A percentile compares a stretch with the other conserved stretches of the same genome.
Conservation (phyloP, 2,113 vertebrate genomes). For the Candoia aspera region DNA sequence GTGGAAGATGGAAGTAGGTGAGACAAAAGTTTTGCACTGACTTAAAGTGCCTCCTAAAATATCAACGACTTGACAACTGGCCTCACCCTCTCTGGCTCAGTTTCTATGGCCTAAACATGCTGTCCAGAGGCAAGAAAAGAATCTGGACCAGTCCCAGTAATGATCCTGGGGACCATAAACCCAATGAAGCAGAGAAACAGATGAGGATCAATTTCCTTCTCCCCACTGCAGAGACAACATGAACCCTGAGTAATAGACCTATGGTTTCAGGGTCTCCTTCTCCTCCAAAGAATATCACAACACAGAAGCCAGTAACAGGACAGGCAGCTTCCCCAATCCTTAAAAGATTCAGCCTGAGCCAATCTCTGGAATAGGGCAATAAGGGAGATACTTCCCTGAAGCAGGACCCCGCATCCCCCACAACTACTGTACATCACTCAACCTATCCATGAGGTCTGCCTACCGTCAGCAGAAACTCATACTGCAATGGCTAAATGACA, state of each 20-base stretch:
- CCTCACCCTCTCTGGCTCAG: not conserved
- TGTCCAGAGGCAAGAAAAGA: not conserved
- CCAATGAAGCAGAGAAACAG: not conserved
- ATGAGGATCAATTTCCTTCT: not conserved
- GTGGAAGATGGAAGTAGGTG: too few species aligned
- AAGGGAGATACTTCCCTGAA: not conserved
- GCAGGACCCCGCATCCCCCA: not conserved
- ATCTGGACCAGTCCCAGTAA: not conserved
- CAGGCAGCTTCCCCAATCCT: not conserved
- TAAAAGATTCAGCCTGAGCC: not conserved
- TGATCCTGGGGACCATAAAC: not conserved
- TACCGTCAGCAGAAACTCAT: not conserved
- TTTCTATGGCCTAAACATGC: not conserved
- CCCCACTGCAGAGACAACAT: not conserved
- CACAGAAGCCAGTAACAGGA: not conserved
- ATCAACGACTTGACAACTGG: not conserved
- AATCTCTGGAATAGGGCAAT: not conserved
- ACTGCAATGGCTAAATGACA: too few species aligned
- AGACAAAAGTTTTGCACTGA: not conserved
- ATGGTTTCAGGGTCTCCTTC: not conserved
- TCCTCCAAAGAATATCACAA: not conserved
- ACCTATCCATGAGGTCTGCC: not conserved
- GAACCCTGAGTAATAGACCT: not conserved
- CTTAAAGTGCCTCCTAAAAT: not conserved
- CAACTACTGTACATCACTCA: not conserved